Evolutionary conservation across 2,797 vertebrate genomes (phyloP).

Genomic region (Denticeps clupeoides): DNA sequence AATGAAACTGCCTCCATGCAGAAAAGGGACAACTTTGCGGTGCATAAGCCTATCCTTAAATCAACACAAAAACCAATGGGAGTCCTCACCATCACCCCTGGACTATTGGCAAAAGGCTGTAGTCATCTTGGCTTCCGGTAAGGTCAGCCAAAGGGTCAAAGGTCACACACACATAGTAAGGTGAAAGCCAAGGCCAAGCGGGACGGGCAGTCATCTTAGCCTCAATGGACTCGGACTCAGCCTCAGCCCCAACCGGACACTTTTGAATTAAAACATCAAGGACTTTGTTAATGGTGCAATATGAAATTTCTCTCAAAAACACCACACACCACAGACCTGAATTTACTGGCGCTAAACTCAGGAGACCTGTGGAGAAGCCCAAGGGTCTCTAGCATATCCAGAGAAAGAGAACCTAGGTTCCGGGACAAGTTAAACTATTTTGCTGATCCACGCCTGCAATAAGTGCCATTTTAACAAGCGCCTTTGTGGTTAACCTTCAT

Average conservation of each 20-base stretch:
- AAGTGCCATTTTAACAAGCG: too few species aligned
- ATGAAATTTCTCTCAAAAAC: too few species aligned
- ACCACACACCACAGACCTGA: too few species aligned
- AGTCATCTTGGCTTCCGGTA: conserved; percentile 99
- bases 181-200: conserved; percentile 99
- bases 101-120: conserved; percentile 99
- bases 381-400: too few species aligned
- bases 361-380: too few species aligned
- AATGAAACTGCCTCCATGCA: conserved; percentile 30
- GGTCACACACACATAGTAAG: conserved; percentile 99
- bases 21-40: conserved; percentile 28
- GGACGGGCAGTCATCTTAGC: conserved; percentile 99
- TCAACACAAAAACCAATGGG: conserved; percentile 81
- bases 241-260: conserved; percentile 89
- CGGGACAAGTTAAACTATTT: too few species aligned
- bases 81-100: conserved; percentile 99
- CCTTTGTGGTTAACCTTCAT: too few species aligned
- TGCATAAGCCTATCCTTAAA: conserved; percentile 47
- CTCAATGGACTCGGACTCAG: conserved; percentile 99
- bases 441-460: too few species aligned
- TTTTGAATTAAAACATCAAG: conserved; percentile 99
- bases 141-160: conserved; percentile 99
- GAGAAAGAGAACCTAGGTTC: too few species aligned
- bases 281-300: conserved; percentile 99
- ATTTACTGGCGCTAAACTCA: too few species aligned